Percentiles rank a stretch among this genome's conserved stretches.
These are phyloP conservation scores for Nephrotoma guestfalica DNA, from an alignment of 2,888 invertebrate genomes.

Conservation along the genomic window DNA sequence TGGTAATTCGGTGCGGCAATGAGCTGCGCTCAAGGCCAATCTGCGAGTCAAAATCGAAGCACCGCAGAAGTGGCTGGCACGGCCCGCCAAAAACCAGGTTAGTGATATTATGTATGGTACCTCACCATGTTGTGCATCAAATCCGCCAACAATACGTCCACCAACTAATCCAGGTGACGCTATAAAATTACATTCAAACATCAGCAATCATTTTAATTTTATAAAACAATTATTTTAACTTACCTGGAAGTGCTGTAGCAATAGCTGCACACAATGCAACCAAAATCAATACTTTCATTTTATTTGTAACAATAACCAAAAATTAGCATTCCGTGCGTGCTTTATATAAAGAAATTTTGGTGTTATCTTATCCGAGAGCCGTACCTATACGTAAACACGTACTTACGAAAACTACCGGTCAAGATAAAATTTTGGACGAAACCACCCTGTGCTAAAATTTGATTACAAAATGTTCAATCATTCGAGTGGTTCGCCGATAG, in stretches of 20 bases:
- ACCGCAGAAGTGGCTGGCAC: conserved; percentile 31
- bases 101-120: conserved; percentile 35
- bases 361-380: not conserved
- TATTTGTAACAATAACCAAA: not conserved
- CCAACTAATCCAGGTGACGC: not conserved
- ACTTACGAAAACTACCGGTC: not conserved
- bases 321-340: not conserved
- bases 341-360: not conserved
- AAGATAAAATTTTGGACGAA: not conserved
- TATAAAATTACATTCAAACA: not conserved
- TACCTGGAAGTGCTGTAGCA: not conserved
- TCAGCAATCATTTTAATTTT: not conserved
- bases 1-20: conserved; percentile 25
- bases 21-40: conserved; percentile 31
- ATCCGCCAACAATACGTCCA: conserved; percentile 23
- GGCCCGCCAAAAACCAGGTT: conserved; percentile 16
- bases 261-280: not conserved
- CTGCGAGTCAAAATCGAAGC: conserved; percentile 29
- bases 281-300: not conserved
- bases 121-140: conserved; percentile 25
- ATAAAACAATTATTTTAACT: not conserved
- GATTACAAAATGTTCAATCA: not conserved
- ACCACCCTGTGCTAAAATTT: not conserved
- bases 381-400: not conserved
- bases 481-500: not conserved